phyloP scores from a whole-genome alignment of 35 echinoderm and acorn worm species.

The Lytechinus pictus region DNA sequence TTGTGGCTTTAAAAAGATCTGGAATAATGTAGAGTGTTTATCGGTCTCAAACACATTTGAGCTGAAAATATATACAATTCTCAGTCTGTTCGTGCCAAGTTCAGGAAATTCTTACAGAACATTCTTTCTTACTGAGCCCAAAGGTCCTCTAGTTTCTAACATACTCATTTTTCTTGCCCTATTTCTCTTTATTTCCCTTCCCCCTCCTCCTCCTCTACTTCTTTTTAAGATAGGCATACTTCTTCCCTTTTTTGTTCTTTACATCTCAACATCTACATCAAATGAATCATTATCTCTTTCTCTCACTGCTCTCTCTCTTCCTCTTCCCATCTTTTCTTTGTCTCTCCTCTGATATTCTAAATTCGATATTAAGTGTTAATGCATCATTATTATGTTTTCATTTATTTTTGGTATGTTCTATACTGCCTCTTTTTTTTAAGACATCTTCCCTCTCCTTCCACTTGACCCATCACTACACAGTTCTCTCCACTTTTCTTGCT shows the following conservation, averaged over 20 bases:
- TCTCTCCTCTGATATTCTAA: not conserved
- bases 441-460: too few species aligned
- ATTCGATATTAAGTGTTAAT: not conserved
- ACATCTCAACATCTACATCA: not conserved
- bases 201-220: not conserved
- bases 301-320: not conserved
- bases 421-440: too few species aligned
- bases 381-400: too few species aligned
- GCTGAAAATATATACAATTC: not conserved
- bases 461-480: too few species aligned
- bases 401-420: too few species aligned
- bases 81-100: not conserved
- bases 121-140: not conserved
- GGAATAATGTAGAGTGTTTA: conserved; percentile 11
- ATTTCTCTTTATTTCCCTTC: not conserved
- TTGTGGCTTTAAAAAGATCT: not conserved
- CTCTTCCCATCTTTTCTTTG: not conserved
- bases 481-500: not conserved
- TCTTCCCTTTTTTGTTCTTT: not conserved
- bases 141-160: not conserved
- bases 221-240: not conserved
- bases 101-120: not conserved
- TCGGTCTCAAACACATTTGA: conserved; percentile 3
- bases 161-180: not conserved
- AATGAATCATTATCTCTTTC: too few species aligned